Base-by-base conservation (phyloP, 30 jellyfish, hydroid and myxozoan genomes). In the Cassiopea andromeda region DNA sequence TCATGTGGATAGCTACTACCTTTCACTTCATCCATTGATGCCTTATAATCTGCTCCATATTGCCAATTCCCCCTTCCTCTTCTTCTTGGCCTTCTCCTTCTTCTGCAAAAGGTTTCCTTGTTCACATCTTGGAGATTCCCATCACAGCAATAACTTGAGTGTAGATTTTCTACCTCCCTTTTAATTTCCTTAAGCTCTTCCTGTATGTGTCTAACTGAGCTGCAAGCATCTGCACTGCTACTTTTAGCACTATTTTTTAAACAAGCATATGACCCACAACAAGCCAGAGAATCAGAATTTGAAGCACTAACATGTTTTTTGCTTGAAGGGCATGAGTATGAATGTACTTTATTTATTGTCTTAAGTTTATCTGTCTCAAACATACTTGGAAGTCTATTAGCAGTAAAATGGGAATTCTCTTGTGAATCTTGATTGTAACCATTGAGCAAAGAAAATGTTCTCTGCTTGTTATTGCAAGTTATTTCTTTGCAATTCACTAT, bases 11-110 rank as follows among this genome's bases (percentile, higher is more conserved):
- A 2, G 0, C 27, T 70, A 10, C 15, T 69, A 19, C 44, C 66
- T 78, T 81, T 81, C 1, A 69, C 59, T 15, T 81, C 83, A 19
- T 45, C 48, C 17, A 83, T 1, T 15, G 84, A 48, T 4, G 48
- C 83, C 15, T 64, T 16, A 77, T 76, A 87, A 7, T 76, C 87
- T 49, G 46, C 59, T 75, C 72, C 94, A 77, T 10, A 3, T 16
- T 47, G 75, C 94, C 94, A 87, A 46, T 78, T 87, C 7, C 94
- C 80, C 48, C 94, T 68, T 27, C 94, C 85, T 68, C 94, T 77
- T 69, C 94, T 67, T 75, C 94, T 66, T 60, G 85, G 80, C 74
- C 68, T 87, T 27, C 69, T 61, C 49, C 81, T 46, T 68, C 78
- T 60, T 13, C 76, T 87, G 75, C 73, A 16, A 7, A 9, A 8